Conservation (phyloP, 1,140 invertebrate species). For the Arctopsyche grandis region DNA sequence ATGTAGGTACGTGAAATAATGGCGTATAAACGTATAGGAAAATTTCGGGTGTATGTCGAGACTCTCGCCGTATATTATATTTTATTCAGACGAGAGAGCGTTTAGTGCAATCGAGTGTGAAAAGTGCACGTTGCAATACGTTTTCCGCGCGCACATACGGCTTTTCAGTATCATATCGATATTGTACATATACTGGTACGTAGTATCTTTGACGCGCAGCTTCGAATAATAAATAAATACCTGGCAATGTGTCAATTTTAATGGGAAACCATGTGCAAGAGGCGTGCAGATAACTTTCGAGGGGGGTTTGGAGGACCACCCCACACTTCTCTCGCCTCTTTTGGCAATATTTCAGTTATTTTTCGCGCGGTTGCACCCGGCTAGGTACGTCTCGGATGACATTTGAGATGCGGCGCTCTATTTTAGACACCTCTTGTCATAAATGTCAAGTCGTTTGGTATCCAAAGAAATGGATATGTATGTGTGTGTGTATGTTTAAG, state of each 20-base stretch:
- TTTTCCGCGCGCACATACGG: background rate
- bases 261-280: conserved; percentile 6
- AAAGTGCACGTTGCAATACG: background rate
- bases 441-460: conserved; percentile 9
- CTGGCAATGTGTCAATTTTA: background rate
- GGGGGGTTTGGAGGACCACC: background rate
- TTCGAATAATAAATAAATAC: background rate
- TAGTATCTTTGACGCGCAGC: background rate
- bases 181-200: background rate
- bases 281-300: background rate
- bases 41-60: no score
- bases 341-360: conserved; percentile 1
- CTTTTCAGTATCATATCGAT: no score
- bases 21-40: no score
- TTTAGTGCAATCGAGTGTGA: conserved; percentile 3
- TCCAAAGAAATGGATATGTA: background rate
- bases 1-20: no score
- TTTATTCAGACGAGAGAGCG: background rate
- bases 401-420: background rate
- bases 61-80: no score
- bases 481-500: background rate
- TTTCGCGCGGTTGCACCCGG: background rate
- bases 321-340: no score
- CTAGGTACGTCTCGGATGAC: background rate
- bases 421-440: background rate